Evolutionary conservation across 2,113 vertebrate species (phyloP).

Genomic region (Vanacampus margaritifer): DNA sequence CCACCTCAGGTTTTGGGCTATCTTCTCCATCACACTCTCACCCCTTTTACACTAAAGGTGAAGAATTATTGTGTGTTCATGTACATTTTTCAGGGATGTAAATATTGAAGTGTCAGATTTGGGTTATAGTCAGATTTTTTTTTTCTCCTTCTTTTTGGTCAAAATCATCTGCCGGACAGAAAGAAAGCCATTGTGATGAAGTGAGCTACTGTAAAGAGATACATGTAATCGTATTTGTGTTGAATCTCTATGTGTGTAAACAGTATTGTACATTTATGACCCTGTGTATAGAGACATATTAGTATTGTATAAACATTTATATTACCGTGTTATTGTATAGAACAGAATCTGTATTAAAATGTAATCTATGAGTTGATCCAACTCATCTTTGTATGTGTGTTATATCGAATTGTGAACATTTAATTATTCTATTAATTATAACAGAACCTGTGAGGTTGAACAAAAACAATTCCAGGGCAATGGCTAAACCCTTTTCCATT

Average conservation of each 20-base stretch:
- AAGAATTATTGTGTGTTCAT: slow-evolving; percentile 56
- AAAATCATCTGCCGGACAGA: slow-evolving; percentile 69
- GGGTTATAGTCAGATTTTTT: slow-evolving; percentile 33
- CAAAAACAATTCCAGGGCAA: neutral
- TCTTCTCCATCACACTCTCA: slow-evolving; percentile 31
- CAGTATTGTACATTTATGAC: slow-evolving; percentile 66
- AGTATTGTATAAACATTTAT: slow-evolving; percentile 71
- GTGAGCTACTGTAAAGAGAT: slow-evolving; percentile 44
- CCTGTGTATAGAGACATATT: slow-evolving; percentile 69
- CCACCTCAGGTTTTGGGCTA: slow-evolving; percentile 43
- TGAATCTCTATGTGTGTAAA: slow-evolving; percentile 63
- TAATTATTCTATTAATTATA: neutral
- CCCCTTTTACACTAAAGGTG: slow-evolving; percentile 57
- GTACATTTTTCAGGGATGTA: slow-evolving; percentile 75
- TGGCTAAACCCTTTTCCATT: neutral
- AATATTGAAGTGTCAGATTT: slow-evolving; percentile 57
- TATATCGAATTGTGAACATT: neutral
- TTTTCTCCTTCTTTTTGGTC: slow-evolving; percentile 37
- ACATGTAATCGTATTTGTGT: slow-evolving; percentile 63
- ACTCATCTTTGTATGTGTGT: slow-evolving; percentile 12
- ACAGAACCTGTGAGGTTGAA: neutral
- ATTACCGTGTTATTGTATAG: slow-evolving; percentile 69
- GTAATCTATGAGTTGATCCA: slow-evolving; percentile 28
- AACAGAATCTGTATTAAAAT: slow-evolving; percentile 69
- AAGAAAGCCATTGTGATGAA: slow-evolving; percentile 57